phyloP scores from a whole-genome alignment of 2,797 vertebrate species.

The Delichon dasypus region DNA sequence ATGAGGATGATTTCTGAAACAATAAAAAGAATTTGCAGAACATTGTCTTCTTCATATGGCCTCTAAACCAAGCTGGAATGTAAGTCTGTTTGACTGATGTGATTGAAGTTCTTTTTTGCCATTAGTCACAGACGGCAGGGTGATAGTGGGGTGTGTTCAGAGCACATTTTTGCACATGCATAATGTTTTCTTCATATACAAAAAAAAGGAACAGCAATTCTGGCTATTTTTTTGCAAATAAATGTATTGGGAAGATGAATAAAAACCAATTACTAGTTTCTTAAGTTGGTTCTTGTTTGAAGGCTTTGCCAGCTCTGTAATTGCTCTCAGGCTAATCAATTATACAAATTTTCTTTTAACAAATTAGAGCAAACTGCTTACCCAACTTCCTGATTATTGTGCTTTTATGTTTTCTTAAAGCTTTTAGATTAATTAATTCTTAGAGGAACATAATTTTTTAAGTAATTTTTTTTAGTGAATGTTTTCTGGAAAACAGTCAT shows the following conservation, averaged over 20 bases:
- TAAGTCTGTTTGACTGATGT: background rate
- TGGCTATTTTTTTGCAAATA: background rate
- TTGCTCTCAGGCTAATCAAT: conserved; percentile 15
- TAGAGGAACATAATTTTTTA: conserved; percentile 10
- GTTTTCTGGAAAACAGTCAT: conserved; percentile 13
- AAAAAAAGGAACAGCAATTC: background rate
- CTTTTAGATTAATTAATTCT: conserved; percentile 48
- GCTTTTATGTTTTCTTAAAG: conserved; percentile 15
- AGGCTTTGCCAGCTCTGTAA: conserved; percentile 16
- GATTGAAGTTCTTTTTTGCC: background rate
- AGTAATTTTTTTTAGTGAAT: background rate
- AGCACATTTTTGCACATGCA: background rate
- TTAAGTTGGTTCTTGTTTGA: background rate
- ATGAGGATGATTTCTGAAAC: background rate
- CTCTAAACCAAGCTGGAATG: background rate
- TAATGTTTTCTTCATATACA: background rate
- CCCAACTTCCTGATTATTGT: conserved; percentile 1
- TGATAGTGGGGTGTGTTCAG: background rate
- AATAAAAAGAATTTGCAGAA: background rate
- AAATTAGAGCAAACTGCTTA: conserved; percentile 7
- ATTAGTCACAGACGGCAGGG: background rate
- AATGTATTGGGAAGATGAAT: background rate
- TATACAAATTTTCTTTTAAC: background rate
- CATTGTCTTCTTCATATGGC: background rate
- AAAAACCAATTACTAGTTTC: background rate